Conservation (phyloP, 53 echinoderm and acorn worm species). For the Crossaster papposus region DNA sequence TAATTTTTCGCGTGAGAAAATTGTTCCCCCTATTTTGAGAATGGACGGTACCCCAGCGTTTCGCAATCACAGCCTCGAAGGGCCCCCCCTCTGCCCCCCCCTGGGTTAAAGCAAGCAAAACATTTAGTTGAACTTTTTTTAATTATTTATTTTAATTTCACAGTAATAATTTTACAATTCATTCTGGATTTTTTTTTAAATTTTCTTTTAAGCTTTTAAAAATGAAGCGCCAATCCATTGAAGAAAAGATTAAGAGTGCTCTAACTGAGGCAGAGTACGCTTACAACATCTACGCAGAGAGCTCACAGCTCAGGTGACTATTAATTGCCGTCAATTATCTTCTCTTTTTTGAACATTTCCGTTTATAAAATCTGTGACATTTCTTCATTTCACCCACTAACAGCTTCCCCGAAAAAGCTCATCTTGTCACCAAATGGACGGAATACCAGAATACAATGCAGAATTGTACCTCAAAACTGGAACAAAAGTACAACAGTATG, state of each 20-base stretch:
- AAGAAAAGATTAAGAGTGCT: conserved; percentile 20
- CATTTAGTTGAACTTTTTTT: background rate
- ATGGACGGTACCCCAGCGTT: too few relatives aligned
- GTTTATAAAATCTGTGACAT: too few relatives aligned
- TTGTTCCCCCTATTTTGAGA: too few relatives aligned
- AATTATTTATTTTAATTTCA: too few relatives aligned
- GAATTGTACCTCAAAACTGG: conserved; percentile 4
- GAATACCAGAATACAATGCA: conserved; percentile 31
- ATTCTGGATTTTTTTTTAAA: background rate
- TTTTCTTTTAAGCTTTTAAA: conserved; percentile 24
- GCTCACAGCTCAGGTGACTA: conserved; percentile 47
- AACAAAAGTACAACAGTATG: conserved; percentile 8
- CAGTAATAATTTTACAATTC: background rate
- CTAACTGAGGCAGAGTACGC: conserved; percentile 25
- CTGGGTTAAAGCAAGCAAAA: conserved; percentile 38
- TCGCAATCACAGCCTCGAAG: too few relatives aligned
- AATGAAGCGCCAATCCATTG: conserved; percentile 30
- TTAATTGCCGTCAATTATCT: too few relatives aligned
- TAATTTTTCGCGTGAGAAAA: too few relatives aligned
- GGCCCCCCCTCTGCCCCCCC: too few relatives aligned
- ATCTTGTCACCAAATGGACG: conserved; percentile 21
- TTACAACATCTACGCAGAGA: conserved; percentile 44
- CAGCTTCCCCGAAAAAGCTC: conserved; percentile 28
- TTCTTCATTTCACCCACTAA: too few relatives aligned
- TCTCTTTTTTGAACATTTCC: background rate